Conservation (phyloP, 1,140 invertebrate genomes). For the Drosophila willistoni region DNA sequence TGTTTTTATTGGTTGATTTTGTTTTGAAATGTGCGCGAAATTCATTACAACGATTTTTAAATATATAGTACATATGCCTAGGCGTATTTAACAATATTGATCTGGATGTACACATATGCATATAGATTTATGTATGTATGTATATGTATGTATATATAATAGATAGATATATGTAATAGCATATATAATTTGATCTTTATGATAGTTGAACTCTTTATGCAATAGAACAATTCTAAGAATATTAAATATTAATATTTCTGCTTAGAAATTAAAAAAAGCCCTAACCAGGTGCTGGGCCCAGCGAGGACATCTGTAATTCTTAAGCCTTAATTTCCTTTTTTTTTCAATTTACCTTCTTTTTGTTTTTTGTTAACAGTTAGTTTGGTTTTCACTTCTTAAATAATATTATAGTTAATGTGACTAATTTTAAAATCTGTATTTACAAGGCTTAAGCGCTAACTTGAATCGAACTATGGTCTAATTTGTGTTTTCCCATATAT, state of each 20-base stretch:
- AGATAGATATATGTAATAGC: slow-evolving; percentile 37
- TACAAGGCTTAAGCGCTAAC: slow-evolving; percentile 36
- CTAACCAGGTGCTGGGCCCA: slow-evolving; percentile 26
- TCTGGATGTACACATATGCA: slow-evolving; percentile 38
- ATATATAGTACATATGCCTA: slow-evolving; percentile 53
- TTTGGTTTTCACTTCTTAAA: slow-evolving; percentile 31
- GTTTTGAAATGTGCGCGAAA: slow-evolving; percentile 42
- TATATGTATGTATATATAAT: slow-evolving; percentile 8
- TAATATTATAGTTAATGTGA: slow-evolving; percentile 30
- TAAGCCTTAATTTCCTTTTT: slow-evolving; percentile 30
- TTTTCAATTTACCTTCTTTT: slow-evolving; percentile 22
- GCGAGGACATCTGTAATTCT: slow-evolving; percentile 32
- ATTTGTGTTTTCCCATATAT: slow-evolving; percentile 45
- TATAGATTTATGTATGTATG: slow-evolving; percentile 42
- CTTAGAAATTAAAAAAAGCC: slow-evolving; percentile 28
- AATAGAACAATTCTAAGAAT: slow-evolving; percentile 75
- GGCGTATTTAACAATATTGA: slow-evolving; percentile 45
- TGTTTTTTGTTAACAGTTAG: slow-evolving; percentile 14
- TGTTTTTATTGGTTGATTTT: slow-evolving; percentile 36
- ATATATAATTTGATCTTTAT: slow-evolving; percentile 45
- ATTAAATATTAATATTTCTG: slow-evolving; percentile 81
- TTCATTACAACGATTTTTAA: slow-evolving; percentile 56
- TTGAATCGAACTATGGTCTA: slow-evolving; percentile 21
- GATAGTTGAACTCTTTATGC: slow-evolving; percentile 72
- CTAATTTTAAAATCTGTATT: slow-evolving; percentile 37